Evolutionary conservation across 2,888 invertebrate species (phyloP).

Genomic region (Diarsia rubi): DNA sequence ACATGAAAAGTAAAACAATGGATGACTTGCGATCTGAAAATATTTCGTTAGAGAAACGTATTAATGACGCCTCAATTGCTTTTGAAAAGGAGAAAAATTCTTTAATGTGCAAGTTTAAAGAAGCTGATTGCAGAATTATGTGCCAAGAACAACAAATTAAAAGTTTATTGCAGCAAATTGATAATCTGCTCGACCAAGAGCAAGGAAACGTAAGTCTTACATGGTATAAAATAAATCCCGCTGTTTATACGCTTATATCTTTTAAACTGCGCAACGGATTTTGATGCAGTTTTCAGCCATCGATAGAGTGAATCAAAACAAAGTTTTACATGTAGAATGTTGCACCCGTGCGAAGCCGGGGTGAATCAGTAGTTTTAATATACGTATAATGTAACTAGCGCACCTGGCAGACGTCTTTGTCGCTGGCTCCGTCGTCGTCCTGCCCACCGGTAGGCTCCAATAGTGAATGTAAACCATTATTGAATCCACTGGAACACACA

Average conservation of each 20-base stretch:
- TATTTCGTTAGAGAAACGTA: conserved; percentile 78
- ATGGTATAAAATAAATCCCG: too few relatives aligned
- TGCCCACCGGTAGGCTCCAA: too few relatives aligned
- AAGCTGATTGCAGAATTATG: conserved; percentile 89
- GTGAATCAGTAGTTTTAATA: not conserved
- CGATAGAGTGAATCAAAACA: too few relatives aligned
- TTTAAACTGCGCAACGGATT: too few relatives aligned
- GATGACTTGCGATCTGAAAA: conserved; percentile 81
- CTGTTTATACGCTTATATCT: too few relatives aligned
- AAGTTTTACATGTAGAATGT: too few relatives aligned
- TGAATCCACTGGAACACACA: too few relatives aligned
- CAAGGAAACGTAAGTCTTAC: conserved; percentile 70
- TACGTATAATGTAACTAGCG: not conserved
- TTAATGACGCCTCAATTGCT: conserved; percentile 77
- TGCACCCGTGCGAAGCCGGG: too few relatives aligned
- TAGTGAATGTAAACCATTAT: too few relatives aligned
- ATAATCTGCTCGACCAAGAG: conserved; percentile 84
- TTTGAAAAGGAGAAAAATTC: conserved; percentile 88
- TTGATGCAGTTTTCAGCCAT: too few relatives aligned
- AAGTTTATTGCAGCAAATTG: conserved; percentile 88
- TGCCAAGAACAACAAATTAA: conserved; percentile 91
- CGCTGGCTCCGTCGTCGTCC: too few relatives aligned
- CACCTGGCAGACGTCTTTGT: too few relatives aligned
- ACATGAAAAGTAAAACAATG: conserved; percentile 78
- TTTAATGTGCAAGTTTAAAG: conserved; percentile 87